Conservation (phyloP, 1,140 invertebrate species). For the Aethina tumida region DNA sequence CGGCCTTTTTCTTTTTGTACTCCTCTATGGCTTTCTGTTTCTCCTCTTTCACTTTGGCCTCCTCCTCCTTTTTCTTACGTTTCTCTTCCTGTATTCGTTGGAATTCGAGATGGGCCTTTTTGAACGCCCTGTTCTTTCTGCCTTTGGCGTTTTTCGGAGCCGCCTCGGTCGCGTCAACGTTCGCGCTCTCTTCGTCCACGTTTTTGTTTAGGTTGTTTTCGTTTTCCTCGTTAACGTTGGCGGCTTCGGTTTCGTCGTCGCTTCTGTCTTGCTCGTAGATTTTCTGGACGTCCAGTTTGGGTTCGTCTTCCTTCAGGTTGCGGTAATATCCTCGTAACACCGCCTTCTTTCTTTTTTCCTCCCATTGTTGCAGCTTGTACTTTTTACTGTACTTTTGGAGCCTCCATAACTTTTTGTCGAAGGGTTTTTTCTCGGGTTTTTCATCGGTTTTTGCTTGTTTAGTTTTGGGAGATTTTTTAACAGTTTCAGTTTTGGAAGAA, state of each 20-base stretch:
- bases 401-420: constrained; percentile 54
- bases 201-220: constrained; percentile 12
- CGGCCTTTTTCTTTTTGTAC: constrained; percentile 54
- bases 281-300: constrained; percentile 25
- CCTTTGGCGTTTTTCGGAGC: not conserved
- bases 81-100: constrained; percentile 47
- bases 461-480: not conserved
- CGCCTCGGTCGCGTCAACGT: constrained; percentile 20
- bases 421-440: constrained; percentile 43
- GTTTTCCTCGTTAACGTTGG: constrained; percentile 14
- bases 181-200: constrained; percentile 5
- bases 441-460: constrained; percentile 15
- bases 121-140: constrained; percentile 36
- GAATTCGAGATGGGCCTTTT: constrained; percentile 45
- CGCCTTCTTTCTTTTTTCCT: constrained; percentile 47
- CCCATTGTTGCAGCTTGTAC: constrained; percentile 55
- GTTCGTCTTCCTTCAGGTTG: constrained; percentile 38
- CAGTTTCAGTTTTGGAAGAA: constrained; percentile 1
- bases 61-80: constrained; percentile 40
- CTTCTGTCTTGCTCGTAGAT: constrained; percentile 19
- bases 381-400: constrained; percentile 57
- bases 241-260: constrained; percentile 18
- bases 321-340: constrained; percentile 45
- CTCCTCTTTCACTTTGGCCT: constrained; percentile 41
- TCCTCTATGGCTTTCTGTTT: constrained; percentile 49